Evolutionary conservation across 92 coral and sea anemone genomes (phyloP), one percentile per base, ranked within the genome.

Genomic region (Desmophyllum pertusum): DNA sequence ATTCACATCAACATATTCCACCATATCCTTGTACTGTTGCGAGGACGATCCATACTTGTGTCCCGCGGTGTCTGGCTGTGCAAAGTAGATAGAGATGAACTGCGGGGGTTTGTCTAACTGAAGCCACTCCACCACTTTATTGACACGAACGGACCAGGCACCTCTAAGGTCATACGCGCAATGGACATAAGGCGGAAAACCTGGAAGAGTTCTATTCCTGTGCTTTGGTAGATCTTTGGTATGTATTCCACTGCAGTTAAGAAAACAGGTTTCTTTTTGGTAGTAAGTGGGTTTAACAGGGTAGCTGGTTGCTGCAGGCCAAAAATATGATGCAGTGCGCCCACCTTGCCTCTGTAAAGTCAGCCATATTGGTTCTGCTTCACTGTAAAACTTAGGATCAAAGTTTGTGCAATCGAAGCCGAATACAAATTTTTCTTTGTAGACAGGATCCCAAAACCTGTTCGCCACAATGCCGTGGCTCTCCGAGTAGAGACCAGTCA

Each of bases 381-480:
- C 61, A 8, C 8, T 62, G 68, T 31, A 62, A 80, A 94, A 95
- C 79, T 95, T 95, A 0, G 95, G 96, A 77, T 95, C 98, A 35
- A 89, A 92, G 55, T 92, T 91, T 39, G 90, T 84, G 65, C 97
- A 93, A 68, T 93, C 94, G 51, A 83, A 86, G 7, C 90, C 93
- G 79, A 94, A 81, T 2, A 86, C 64, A 73, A 88, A 96, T 61
- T 35, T 80, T 61, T 90, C 94, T 62, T 96, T 72, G 81, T 83
- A 94, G 7, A 62, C 33, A 5, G 68, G 68, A 73, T 96, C 98
- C 91, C 92, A 93, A 80, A 96, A 94, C n/a, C 13, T 41, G 80
- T 96, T 96, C n/a, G 95, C 83, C 31, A 96, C 89, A 33, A 96
- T 87, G n/a, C 98, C 98, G 51, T 94, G 98, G 61, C 90, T 92